phyloP scores from a whole-genome alignment of 2,113 vertebrate genomes.

The Scomber scombrus region DNA sequence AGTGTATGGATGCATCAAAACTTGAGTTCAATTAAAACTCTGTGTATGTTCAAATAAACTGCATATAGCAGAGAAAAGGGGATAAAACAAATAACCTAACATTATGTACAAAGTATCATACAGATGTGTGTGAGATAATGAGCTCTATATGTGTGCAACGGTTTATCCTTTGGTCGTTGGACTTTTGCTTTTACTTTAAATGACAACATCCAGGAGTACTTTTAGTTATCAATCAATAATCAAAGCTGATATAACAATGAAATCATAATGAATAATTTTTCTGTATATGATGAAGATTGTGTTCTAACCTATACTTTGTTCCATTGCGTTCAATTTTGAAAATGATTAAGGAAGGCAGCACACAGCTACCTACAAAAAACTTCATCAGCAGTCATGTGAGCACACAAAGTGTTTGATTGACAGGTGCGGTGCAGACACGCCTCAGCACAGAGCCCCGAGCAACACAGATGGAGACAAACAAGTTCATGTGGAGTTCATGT shows the following conservation, averaged over 20 bases:
- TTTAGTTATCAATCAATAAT: neutral
- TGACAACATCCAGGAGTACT: neutral
- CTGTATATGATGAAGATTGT: neutral
- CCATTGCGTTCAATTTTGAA: no score
- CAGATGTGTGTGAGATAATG: no score
- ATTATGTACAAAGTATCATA: no score
- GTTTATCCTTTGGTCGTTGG: no score
- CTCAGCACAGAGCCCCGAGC: neutral
- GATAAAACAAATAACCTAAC: no score
- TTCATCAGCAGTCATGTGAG: neutral
- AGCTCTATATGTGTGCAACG: no score
- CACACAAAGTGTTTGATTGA: slow-evolving; percentile 19
- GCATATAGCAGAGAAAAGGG: no score
- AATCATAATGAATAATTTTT: neutral
- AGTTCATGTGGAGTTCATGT: slow-evolving; percentile 55
- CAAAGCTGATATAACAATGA: neutral
- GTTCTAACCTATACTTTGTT: neutral
- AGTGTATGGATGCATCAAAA: no score
- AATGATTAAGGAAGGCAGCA: no score
- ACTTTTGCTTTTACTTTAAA: no score
- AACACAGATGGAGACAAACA: slow-evolving; percentile 34
- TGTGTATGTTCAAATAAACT: no score
- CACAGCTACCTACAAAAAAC: neutral
- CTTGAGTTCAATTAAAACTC: neutral
- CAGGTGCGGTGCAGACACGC: slow-evolving; percentile 12